These are phyloP conservation scores for Macropodus opercularis DNA, from an alignment of 2,797 vertebrate genomes.

Conservation along the genomic window DNA sequence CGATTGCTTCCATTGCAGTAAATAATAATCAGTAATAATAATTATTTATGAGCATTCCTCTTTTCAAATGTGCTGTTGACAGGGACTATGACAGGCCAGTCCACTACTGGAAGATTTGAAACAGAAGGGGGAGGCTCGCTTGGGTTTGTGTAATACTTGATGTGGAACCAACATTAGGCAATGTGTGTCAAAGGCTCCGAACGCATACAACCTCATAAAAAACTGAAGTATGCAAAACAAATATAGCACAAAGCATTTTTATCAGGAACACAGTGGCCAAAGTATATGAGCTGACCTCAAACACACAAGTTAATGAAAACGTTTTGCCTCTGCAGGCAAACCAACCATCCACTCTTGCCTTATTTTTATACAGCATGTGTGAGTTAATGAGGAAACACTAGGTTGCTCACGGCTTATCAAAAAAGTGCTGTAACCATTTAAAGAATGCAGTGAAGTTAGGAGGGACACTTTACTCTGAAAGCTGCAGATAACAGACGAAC, in stretches of 20 bases:
- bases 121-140: not conserved
- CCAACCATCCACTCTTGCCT: not conserved
- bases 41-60: conserved; percentile 29
- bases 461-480: conserved; percentile 32
- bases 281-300: conserved; percentile 24
- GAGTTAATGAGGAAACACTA: not conserved
- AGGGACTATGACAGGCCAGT: conserved; percentile 18
- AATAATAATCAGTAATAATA: conserved; percentile 18
- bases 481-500: conserved; percentile 43
- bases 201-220: conserved; percentile 37
- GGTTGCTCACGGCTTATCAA: conserved; percentile 56
- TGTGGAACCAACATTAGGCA: conserved; percentile 50
- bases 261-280: conserved; percentile 23
- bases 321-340: conserved; percentile 32
- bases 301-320: conserved; percentile 49
- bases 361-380: conserved; percentile 20
- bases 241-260: conserved; percentile 28
- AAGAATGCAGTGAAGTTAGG: conserved; percentile 60
- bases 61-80: conserved; percentile 29
- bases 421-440: conserved; percentile 33
- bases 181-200: conserved; percentile 43
- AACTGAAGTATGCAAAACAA: conserved; percentile 46
- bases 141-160: conserved; percentile 46
- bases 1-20: conserved; percentile 19
- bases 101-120: not conserved